Evolutionary conservation across 2,113 vertebrate genomes (phyloP), one percentile per base, ranked within the genome.

Genomic region (Formicarius rufipectus): DNA sequence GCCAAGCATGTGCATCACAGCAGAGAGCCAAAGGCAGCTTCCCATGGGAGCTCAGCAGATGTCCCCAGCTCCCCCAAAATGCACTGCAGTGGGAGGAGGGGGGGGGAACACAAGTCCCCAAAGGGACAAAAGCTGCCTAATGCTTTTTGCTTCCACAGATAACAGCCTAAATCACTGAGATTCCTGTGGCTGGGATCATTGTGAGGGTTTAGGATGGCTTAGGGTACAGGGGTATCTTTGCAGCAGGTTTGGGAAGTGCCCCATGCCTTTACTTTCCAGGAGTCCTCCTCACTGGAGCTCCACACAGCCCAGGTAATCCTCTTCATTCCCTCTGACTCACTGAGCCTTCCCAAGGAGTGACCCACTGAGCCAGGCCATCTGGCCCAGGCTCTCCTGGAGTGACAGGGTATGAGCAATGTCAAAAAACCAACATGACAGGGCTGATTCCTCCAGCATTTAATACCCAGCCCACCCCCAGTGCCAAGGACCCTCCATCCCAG

Each of bases 331-430:
- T 93, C 44, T 87, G 81, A 82, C 87, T 94, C 89, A 76, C 74
- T 50, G 81, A 27, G 44, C 56, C 74, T 64, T 63, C 64, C 22
- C 28, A 14, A 47, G 62, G 64, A 64, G n/a, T 22, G 64, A 30
- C 89, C 77, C 53, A 40, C 87, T 84, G 91, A 30, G 93, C 69
- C 68, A 52, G 52, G 35, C 93, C 93, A 96, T 75, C 89, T 96
- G 95, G 87, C 77, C 69, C 66, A 75, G 39, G 66, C 64, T 37
- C 64, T 89, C 64, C 92, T 56, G 10, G 47, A 10, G 35, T 24
- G 67, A 35, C 27, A 30, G 74, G 45, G 6, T 7, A 45, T 21
- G 86, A 90, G 35, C 25, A 62, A 40, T 0, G 6, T 44, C 88
- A 49, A 37, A 68, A 73, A 67, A 60, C 35, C 90, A 45, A 0